Evolutionary conservation across 2,797 vertebrate species (phyloP).

Genomic region (Pangasius larnaudii): DNA sequence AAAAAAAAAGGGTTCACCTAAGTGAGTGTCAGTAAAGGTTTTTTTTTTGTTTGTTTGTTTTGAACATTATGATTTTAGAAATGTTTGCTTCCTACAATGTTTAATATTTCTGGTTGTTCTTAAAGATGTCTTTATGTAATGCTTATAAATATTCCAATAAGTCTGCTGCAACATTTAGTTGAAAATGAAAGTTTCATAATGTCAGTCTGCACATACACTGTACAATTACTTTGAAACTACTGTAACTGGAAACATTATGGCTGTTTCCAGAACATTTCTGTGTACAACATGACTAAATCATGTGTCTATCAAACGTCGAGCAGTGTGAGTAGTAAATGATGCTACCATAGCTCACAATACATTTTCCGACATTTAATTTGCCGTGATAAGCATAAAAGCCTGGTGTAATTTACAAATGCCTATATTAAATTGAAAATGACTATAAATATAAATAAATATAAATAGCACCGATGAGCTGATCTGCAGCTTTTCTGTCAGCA

Average conservation of each 20-base stretch:
- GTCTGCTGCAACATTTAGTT: no score
- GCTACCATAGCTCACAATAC: no score
- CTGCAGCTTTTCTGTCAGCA: neutral
- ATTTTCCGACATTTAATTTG: neutral
- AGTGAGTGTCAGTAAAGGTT: neutral
- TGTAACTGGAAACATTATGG: neutral
- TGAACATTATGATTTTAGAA: neutral
- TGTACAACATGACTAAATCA: neutral
- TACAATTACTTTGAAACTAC: neutral
- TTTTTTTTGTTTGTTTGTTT: no score
- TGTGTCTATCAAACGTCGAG: neutral
- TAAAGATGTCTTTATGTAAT: neutral
- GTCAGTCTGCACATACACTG: no score
- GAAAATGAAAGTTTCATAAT: no score
- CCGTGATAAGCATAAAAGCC: neutral
- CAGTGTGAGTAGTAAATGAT: neutral
- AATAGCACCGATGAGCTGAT: neutral
- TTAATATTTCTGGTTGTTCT: neutral
- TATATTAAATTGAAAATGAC: neutral
- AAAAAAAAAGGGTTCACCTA: no score
- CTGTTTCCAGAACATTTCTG: neutral
- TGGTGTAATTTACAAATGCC: neutral
- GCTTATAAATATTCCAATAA: no score
- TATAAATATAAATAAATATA: neutral
- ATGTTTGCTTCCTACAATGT: neutral